These are phyloP conservation scores for Nasonia oneida DNA, from an alignment of 2,888 invertebrate genomes.

Conservation along the genomic window DNA sequence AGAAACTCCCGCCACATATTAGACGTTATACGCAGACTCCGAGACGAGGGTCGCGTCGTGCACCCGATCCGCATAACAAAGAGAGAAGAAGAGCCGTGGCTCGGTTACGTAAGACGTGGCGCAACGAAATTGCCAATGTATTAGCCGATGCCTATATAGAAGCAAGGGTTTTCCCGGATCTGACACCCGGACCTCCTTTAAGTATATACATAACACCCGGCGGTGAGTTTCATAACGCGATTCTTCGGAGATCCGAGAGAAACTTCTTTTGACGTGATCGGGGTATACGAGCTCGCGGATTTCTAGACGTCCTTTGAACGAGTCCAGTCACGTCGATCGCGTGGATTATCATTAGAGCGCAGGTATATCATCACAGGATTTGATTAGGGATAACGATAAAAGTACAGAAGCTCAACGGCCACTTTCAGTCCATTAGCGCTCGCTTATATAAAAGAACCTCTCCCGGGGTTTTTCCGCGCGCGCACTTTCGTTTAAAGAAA, in stretches of 20 bases:
- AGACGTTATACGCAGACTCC: not conserved
- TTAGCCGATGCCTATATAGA: not conserved
- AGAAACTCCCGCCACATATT: conserved; percentile 40
- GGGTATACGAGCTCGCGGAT: not conserved
- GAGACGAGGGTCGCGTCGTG: not conserved
- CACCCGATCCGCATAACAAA: conserved; percentile 42
- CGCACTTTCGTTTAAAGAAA: conserved; percentile 2
- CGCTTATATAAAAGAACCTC: not conserved
- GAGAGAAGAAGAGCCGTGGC: not conserved
- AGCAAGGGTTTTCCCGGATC: conserved; percentile 43
- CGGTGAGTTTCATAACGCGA: conserved; percentile 19
- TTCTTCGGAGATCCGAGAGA: not conserved
- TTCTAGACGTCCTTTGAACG: not conserved
- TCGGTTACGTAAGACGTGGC: not conserved
- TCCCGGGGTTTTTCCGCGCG: not conserved
- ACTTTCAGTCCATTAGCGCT: not conserved
- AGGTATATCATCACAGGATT: too few relatives aligned
- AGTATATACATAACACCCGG: not conserved
- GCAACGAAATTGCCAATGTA: conserved; percentile 30
- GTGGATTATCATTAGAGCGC: too few relatives aligned
- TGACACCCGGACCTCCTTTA: not conserved
- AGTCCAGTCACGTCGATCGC: not conserved
- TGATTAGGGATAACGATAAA: too few relatives aligned
- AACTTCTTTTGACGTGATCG: not conserved
- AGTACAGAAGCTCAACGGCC: not conserved